A percentile compares a stretch with the other conserved stretches of the same genome.
Conservation (phyloP, 1,140 invertebrate species). For the Diabrotica virgifera region DNA sequence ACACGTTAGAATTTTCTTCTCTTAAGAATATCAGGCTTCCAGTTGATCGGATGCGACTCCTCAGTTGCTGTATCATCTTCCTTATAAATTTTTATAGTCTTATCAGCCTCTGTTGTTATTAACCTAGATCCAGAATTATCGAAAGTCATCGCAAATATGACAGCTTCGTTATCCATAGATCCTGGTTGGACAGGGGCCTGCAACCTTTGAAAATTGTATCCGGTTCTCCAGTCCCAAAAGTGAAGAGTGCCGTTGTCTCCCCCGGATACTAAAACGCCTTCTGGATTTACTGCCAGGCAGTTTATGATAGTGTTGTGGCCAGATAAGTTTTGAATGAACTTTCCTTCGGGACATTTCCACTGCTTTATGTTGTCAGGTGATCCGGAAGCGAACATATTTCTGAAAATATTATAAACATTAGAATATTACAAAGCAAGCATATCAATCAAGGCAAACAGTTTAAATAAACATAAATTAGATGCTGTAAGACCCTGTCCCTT, state of each 20-base stretch:
- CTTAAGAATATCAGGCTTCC: slow-evolving; percentile 93
- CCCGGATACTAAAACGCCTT: slow-evolving; percentile 95
- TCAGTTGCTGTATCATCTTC: slow-evolving; percentile 95
- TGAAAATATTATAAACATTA: slow-evolving; percentile 40
- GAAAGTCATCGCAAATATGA: slow-evolving; percentile 93
- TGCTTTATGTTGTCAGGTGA: slow-evolving; percentile 99
- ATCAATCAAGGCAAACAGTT: too few species aligned
- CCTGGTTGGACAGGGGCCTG: slow-evolving; percentile 95
- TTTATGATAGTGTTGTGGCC: slow-evolving; percentile 99
- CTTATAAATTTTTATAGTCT: slow-evolving; percentile 99
- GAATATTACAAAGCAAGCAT: too few species aligned
- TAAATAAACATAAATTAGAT: too few species aligned
- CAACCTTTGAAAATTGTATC: slow-evolving; percentile 74
- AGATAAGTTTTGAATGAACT: slow-evolving; percentile 95
- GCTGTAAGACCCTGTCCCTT: too few species aligned
- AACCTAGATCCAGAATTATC: slow-evolving; percentile 91
- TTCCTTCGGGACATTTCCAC: slow-evolving; percentile 98
- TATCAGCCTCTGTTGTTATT: slow-evolving; percentile 97
- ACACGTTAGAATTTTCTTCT: slow-evolving; percentile 74
- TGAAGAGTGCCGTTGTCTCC: slow-evolving; percentile 98
- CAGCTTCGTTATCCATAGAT: slow-evolving; percentile 99
- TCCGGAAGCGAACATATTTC: slow-evolving; percentile 95
- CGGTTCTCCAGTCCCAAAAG: slow-evolving; percentile 99
- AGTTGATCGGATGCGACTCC: slow-evolving; percentile 95
- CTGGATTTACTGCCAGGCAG: slow-evolving; percentile 89